Percentiles rank a stretch among this genome's conserved stretches.
Evolutionary conservation across 2,113 vertebrate species (phyloP).

Genomic region (Lamprologus sp.): DNA sequence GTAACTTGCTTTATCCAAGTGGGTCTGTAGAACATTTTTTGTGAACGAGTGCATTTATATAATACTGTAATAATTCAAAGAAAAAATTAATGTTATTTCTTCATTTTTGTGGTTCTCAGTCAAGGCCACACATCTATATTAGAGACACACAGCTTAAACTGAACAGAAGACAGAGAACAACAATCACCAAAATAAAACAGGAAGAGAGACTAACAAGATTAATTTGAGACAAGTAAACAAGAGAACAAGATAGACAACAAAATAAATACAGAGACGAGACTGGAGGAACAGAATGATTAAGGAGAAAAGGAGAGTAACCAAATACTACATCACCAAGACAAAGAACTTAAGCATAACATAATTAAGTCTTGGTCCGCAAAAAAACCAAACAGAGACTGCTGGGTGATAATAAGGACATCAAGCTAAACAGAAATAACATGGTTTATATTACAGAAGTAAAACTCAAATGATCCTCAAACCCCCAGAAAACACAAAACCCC

Average conservation of each 20-base stretch:
- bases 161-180: neutral
- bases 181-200: neutral
- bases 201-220: neutral
- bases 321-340: neutral
- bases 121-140: neutral
- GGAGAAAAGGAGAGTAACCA: neutral
- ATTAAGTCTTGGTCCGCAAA: neutral
- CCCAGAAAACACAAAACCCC: fast-evolving
- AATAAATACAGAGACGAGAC: neutral
- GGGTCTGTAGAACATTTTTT: neutral
- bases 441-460: neutral
- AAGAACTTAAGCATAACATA: neutral
- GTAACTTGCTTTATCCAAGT: neutral
- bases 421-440: neutral
- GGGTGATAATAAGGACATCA: neutral
- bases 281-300: neutral
- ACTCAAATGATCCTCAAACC: neutral
- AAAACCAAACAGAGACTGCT: neutral
- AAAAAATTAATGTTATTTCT: neutral
- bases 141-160: neutral
- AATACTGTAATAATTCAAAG: neutral
- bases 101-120: neutral
- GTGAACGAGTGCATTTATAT: neutral
- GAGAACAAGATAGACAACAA: neutral
- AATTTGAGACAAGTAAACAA: neutral